These are phyloP conservation scores for Rhagonycha lutea DNA, from an alignment of 2,888 invertebrate genomes.

Conservation along the genomic window DNA sequence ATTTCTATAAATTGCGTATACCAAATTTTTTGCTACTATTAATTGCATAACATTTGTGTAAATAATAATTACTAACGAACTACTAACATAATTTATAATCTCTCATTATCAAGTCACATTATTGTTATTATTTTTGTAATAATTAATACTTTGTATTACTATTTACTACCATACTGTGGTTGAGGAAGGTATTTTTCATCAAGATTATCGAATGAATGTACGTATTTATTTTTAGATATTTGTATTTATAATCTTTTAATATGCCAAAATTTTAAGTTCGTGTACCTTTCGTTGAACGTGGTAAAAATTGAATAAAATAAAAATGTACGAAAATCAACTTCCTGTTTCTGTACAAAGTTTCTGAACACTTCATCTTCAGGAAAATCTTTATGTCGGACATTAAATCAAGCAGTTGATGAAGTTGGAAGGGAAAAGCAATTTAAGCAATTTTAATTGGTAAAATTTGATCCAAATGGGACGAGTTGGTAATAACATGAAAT, in stretches of 20 bases:
- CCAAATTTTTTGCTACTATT: too few species aligned
- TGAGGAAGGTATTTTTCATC: background rate
- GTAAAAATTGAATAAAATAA: background rate
- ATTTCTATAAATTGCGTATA: too few species aligned
- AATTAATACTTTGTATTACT: background rate
- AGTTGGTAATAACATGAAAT: background rate
- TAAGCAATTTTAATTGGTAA: background rate
- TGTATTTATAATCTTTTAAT: background rate
- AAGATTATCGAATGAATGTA: background rate
- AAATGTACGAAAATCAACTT: too few species aligned
- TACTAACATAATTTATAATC: background rate
- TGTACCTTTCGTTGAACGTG: background rate
- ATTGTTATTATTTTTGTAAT: background rate
- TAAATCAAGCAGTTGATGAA: background rate
- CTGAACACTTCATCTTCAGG: background rate
- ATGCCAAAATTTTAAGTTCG: background rate
- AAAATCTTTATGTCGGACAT: too few species aligned
- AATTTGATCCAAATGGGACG: background rate
- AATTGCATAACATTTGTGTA: background rate
- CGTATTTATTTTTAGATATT: background rate
- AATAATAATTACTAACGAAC: background rate
- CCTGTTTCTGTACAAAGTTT: too few species aligned
- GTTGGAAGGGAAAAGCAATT: background rate
- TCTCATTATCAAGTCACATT: background rate
- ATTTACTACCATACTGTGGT: background rate